A percentile compares a stretch with the other conserved stretches of the same genome.
phyloP scores from a whole-genome alignment of 2,113 vertebrate species.

The Corvus moneduloides region DNA sequence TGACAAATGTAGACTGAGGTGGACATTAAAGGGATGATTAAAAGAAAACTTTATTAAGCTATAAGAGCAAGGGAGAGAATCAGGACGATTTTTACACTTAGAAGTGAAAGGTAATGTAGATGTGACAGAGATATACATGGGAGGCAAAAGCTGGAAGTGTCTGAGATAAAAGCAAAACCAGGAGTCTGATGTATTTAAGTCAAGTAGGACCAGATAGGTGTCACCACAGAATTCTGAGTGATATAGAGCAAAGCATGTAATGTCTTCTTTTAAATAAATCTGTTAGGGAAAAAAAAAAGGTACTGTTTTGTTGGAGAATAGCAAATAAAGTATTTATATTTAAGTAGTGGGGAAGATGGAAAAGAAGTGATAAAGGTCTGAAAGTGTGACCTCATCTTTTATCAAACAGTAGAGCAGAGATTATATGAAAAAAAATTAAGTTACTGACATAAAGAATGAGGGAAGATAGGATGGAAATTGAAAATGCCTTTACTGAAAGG shows the following conservation, averaged over 20 bases:
- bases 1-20: background rate
- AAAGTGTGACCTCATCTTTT: background rate
- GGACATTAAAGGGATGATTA: background rate
- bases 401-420: background rate
- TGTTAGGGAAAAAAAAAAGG: background rate
- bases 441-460: background rate
- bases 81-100: background rate
- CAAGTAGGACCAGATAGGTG: background rate
- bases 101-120: background rate
- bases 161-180: background rate
- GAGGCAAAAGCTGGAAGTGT: background rate
- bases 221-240: background rate
- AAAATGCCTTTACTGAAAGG: slow-evolving; percentile 23
- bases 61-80: background rate
- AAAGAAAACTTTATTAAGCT: background rate
- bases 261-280: background rate
- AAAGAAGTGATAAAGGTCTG: background rate
- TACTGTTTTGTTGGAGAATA: background rate
- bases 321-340: background rate
- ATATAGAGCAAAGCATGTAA: background rate
- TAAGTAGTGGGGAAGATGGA: background rate
- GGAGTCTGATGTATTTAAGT: background rate
- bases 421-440: background rate
- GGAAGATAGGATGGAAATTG: background rate
- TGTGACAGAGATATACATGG: background rate